Base-by-base conservation (phyloP, 2,113 vertebrate species). In the Crotalus viridis region DNA sequence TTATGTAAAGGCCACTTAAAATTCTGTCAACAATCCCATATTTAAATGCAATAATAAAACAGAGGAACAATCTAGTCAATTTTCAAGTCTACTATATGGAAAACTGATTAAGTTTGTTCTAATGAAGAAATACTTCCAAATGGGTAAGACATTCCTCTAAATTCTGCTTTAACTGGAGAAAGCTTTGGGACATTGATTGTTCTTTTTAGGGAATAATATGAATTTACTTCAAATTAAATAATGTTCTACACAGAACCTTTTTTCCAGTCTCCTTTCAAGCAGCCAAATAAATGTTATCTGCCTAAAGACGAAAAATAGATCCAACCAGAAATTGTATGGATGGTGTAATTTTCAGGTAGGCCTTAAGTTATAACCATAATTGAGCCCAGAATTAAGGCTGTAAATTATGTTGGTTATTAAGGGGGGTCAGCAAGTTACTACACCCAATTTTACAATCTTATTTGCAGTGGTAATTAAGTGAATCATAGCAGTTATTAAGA, bases 61-160 rank as follows among this genome's bases (percentile, higher is more conserved):
- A 56, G 4, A 17, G 4, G 3, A 5, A 59, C 33, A 57, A 55
- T 0, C 0, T 48, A 26, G 43, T 89, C 54, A 64, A 94, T 56
- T 93, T 95, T 28, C 89, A 90, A 69, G 19, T 93, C 26, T 94
- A 91, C 51, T 55, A 26, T 88, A 69, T 28, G 52, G 94, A 86
- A 92, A 46, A 91, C 0, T 69, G 13, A 89, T 92, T 93, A 91
- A 17, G 52, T 57, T 94, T 92, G 6, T 43, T 26, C 26, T 56
- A 91, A 43, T 81, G 28, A 54, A 54, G 15, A 17, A 81, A 90
- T 12, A 22, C 48, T 91, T 91, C 33, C 22, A 39, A 43, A 74
- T 69, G 10, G 28, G 28, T 74, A 74, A 74, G n/a, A 39, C 69
- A 74, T 74, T 74, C 39, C 15, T 74, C n/a, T 74, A n/a, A 74